Percentiles rank a stretch among this genome's conserved stretches.
Evolutionary conservation across 1,140 invertebrate genomes (phyloP).

Genomic region (Bombus soroeensis): DNA sequence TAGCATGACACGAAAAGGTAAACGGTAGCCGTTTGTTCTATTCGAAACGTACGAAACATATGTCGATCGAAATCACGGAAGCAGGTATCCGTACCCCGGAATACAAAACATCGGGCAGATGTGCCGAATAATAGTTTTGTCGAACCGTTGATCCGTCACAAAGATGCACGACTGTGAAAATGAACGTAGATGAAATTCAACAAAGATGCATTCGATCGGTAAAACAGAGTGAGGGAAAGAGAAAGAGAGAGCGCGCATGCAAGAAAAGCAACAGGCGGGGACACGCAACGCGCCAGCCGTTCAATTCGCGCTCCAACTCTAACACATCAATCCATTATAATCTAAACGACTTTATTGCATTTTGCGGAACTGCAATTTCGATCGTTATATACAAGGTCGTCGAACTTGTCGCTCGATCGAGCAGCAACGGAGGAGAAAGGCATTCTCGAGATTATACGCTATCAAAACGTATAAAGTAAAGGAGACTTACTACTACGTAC

Average conservation of each 20-base stretch:
- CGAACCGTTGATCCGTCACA: background rate
- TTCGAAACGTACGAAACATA: background rate
- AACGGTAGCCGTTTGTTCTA: background rate
- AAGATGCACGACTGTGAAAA: background rate
- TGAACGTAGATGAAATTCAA: background rate
- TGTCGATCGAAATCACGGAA: background rate
- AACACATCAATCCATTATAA: background rate
- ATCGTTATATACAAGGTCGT: conserved; percentile 25
- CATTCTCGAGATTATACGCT: conserved; percentile 26
- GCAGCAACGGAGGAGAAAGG: conserved; percentile 37
- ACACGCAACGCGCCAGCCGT: background rate
- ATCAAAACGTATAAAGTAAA: conserved; percentile 19
- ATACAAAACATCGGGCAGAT: conserved; percentile 2
- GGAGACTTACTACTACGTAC: too few species aligned
- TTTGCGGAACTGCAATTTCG: conserved; percentile 5
- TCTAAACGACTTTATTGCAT: conserved; percentile 18
- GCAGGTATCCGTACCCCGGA: background rate
- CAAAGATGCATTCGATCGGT: conserved; percentile 15
- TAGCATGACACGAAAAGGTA: background rate
- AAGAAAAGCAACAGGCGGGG: conserved; percentile 44
- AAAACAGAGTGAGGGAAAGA: conserved; percentile 4
- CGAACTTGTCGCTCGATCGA: conserved; percentile 38
- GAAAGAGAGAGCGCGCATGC: background rate
- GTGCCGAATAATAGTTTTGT: background rate
- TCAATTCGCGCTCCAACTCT: background rate